Conservation (phyloP, 2,888 invertebrate species). For the Liposcelis brunnea region DNA sequence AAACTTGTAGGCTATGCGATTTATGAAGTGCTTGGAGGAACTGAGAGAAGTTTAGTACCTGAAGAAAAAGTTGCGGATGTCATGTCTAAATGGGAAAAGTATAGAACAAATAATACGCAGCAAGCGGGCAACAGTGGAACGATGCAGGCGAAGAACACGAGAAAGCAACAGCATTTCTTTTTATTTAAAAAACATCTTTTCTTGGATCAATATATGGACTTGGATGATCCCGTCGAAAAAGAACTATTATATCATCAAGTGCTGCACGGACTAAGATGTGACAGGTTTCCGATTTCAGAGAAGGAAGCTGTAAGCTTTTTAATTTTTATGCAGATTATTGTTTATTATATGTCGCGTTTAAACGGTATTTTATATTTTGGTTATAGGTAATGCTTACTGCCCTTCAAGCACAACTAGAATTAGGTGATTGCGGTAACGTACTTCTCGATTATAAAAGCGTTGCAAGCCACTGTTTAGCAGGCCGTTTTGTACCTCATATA, state of each 20-base stretch:
- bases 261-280: constrained; percentile 73
- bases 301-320: constrained; percentile 69
- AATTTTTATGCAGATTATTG: constrained; percentile 11
- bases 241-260: constrained; percentile 88
- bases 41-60: constrained; percentile 66
- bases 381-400: constrained; percentile 81
- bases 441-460: constrained; percentile 44
- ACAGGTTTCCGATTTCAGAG: constrained; percentile 81
- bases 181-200: constrained; percentile 70
- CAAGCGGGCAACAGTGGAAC: constrained; percentile 17
- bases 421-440: constrained; percentile 61
- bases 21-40: constrained; percentile 76
- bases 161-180: constrained; percentile 38
- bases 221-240: constrained; percentile 77
- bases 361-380: too few relatives aligned
- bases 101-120: constrained; percentile 51
- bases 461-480: constrained; percentile 66
- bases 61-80: constrained; percentile 88
- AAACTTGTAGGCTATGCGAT: constrained; percentile 59
- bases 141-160: constrained; percentile 25
- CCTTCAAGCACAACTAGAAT: constrained; percentile 80
- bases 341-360: neutral
- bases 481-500: constrained; percentile 58
- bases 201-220: constrained; percentile 59
- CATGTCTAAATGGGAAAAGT: constrained; percentile 89